Conservation (phyloP, 2,888 invertebrate genomes). For the Lampropteryx suffumata region DNA sequence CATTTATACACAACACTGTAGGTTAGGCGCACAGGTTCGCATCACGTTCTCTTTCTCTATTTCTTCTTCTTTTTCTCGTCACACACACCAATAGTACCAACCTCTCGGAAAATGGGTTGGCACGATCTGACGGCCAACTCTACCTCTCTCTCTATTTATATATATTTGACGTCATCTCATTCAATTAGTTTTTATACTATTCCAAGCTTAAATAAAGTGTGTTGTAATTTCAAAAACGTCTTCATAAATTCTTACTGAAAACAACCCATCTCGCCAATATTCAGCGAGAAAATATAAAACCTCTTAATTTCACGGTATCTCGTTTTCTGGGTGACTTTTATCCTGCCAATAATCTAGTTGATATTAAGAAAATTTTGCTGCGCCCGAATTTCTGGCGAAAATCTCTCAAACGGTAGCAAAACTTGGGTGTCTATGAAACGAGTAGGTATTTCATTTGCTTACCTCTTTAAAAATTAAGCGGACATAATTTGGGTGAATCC, state of each 20-base stretch:
- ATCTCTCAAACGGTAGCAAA: neutral
- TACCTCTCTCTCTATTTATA: too few species aligned
- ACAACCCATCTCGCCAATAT: constrained; percentile 12
- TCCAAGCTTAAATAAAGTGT: too few species aligned
- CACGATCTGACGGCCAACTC: too few species aligned
- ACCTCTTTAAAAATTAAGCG: neutral
- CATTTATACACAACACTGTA: too few species aligned
- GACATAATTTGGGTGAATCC: neutral
- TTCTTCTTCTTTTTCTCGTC: too few species aligned
- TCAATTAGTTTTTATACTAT: too few species aligned
- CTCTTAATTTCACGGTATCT: constrained; percentile 31
- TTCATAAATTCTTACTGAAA: constrained; percentile 13
- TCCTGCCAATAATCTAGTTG: constrained; percentile 26
- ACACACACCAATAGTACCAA: too few species aligned
- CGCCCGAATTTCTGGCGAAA: neutral
- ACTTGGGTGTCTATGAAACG: neutral
- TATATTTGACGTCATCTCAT: too few species aligned
- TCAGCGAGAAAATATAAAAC: constrained; percentile 26
- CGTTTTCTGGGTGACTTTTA: constrained; percentile 28
- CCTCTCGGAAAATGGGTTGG: too few species aligned
- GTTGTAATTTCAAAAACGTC: neutral
- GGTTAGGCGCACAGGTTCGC: too few species aligned
- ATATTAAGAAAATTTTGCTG: constrained; percentile 26
- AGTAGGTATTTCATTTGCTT: neutral
- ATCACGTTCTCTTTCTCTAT: too few species aligned